These are phyloP conservation scores for Dinomys branickii DNA, from an alignment of 2,113 vertebrate genomes.

Conservation along the genomic window DNA sequence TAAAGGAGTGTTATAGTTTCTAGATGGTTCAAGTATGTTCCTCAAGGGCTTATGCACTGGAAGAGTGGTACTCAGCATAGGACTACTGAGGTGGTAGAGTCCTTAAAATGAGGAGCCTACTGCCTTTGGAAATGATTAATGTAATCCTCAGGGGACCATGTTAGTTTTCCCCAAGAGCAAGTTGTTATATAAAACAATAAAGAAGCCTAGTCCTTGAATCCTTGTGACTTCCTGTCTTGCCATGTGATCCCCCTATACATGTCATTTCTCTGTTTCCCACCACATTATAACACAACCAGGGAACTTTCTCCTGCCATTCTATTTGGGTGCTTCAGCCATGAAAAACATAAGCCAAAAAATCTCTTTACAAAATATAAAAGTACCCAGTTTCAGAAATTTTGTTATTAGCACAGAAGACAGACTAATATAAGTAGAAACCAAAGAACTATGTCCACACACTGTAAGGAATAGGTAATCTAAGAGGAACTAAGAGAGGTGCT, in stretches of 20 bases:
- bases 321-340: neutral
- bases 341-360: neutral
- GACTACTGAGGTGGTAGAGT: neutral
- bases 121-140: neutral
- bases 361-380: neutral
- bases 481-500: neutral
- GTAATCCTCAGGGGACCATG: neutral
- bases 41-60: neutral
- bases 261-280: neutral
- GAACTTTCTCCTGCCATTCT: too few species aligned
- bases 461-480: neutral
- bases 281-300: neutral
- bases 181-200: neutral
- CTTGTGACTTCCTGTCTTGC: neutral
- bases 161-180: neutral
- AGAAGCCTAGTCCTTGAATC: neutral
- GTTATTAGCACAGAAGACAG: neutral
- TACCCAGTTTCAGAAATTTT: neutral
- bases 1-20: neutral
- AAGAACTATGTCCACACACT: neutral
- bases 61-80: neutral
- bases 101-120: neutral
- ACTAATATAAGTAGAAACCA: neutral
- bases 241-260: neutral
- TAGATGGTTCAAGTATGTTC: neutral